Base-by-base conservation (phyloP, 1,140 invertebrate species). In the Trichonephila inaurata region DNA sequence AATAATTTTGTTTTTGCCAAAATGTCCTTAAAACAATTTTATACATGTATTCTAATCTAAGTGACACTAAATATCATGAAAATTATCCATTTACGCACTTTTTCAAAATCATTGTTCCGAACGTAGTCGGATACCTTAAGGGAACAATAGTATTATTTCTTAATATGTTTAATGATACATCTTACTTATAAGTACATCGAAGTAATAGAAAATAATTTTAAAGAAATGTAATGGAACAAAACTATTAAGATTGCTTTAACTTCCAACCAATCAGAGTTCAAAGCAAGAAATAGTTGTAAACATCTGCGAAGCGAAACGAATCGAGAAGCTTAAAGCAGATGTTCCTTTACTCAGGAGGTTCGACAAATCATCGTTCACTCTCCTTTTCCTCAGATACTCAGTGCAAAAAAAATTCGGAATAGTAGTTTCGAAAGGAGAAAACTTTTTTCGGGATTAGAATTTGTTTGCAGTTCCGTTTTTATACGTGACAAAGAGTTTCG, bases 281-380 rank as follows among this genome's bases (percentile, higher is more conserved):
- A 40, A 51, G 51, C 51, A 5, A 51, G 51, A 8, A 83, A 40
- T 10, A 51, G 40, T 83, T 51, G 82, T 60, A 60, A 83, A 51
- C 82, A 83, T 51, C 82, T 83, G 82, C 51, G 16, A 60, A 60
- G 82, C 82, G 51, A 83, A 28, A n/a, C 40, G 82, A 83, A 18
- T 83, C 12, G 44, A 83, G 82, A 28, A 60, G 82, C 8, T 83
- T 58, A 51, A 51, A 51, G 82, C 44, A 83, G 82, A 14, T 83
- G 82, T 60, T 83, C 8, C 51, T 4, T 21, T 51, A 83, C 82
- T 83, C 51, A 8, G 40, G 24, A 83, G 19, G 19, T n/a, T 83
- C 82, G 44, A 58, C 82, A 83, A 83, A 83, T 83, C 44, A 83
- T 58, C 82, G 24, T 83, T 60, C 40, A 40, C 51, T 21, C 19